phyloP scores from a whole-genome alignment of 2,888 invertebrate species.

The Antitype chi region DNA sequence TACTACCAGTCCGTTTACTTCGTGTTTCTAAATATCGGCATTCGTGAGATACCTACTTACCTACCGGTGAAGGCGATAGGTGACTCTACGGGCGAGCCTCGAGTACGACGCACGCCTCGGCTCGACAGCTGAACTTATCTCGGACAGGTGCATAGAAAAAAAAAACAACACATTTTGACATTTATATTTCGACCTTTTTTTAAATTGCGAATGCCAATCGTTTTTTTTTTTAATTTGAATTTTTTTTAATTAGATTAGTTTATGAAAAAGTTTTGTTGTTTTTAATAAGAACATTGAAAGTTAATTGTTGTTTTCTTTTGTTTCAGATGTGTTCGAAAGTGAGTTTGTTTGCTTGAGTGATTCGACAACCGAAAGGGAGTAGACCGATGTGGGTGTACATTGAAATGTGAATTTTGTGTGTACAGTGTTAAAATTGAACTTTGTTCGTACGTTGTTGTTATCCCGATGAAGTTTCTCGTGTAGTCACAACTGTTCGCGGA shows the following conservation, averaged over 20 bases:
- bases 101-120: constrained; percentile 83
- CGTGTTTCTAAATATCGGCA: constrained; percentile 84
- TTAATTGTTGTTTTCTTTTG: constrained; percentile 80
- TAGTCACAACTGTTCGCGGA: constrained; percentile 77
- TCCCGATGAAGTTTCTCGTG: constrained; percentile 87
- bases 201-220: not conserved
- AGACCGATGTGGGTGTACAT: constrained; percentile 75
- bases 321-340: constrained; percentile 88
- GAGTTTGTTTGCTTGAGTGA: constrained; percentile 83
- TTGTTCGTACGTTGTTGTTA: constrained; percentile 78
- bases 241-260: constrained; percentile 22
- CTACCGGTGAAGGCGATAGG: constrained; percentile 78
- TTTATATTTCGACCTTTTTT: constrained; percentile 19
- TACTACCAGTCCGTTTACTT: constrained; percentile 77
- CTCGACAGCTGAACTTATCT: constrained; percentile 67
- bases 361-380: constrained; percentile 75
- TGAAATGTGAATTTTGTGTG: constrained; percentile 89
- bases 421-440: constrained; percentile 83
- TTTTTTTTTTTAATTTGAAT: not conserved
- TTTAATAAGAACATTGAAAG: constrained; percentile 41
- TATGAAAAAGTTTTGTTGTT: constrained; percentile 15
- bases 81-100: constrained; percentile 81
- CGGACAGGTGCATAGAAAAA: constrained; percentile 73
- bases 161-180: constrained; percentile 51
- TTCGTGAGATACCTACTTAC: constrained; percentile 79